Evolutionary conservation across 2,888 invertebrate genomes (phyloP).

Genomic region (Amphipyra berbera): DNA sequence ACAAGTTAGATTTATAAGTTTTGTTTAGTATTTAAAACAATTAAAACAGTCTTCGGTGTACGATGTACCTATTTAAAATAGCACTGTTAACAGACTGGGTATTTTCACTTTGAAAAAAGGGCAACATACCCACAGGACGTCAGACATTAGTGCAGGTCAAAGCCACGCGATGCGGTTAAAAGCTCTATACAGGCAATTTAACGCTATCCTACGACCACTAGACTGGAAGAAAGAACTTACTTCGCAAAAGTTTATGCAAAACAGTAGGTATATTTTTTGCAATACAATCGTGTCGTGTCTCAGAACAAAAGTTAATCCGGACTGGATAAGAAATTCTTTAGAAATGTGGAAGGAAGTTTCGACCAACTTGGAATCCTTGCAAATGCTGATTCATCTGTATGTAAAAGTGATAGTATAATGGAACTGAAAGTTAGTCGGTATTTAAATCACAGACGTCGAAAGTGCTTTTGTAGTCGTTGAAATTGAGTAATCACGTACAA

Average conservation of each 20-base stretch:
- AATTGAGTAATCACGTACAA: too few species aligned
- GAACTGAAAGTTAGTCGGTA: neutral
- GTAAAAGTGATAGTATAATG: neutral
- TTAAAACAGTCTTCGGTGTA: too few species aligned
- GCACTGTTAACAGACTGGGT: neutral
- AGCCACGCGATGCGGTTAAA: conserved; percentile 40
- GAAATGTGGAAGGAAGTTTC: conserved; percentile 7
- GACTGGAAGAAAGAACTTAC: conserved; percentile 17
- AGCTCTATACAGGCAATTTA: conserved; percentile 33
- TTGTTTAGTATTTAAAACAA: conserved; percentile 2
- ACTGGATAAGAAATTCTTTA: conserved; percentile 1
- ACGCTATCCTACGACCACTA: conserved; percentile 24
- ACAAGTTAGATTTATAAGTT: conserved; percentile 5
- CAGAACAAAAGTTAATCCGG: conserved; percentile 16
- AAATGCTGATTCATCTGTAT: conserved; percentile 4
- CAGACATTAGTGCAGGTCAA: conserved; percentile 42
- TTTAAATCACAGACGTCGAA: too few species aligned
- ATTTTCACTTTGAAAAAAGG: conserved; percentile 12
- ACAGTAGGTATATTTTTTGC: conserved; percentile 4
- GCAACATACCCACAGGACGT: conserved; percentile 5
- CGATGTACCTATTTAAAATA: neutral
- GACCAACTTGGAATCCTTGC: neutral
- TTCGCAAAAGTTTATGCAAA: conserved; percentile 11
- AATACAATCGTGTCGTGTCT: conserved; percentile 6
- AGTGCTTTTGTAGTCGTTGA: too few species aligned